A percentile compares a stretch with the other conserved stretches of the same genome.
These are phyloP conservation scores for Lottia gigantea DNA, from an alignment of 2,888 invertebrate species.

Conservation along the genomic window DNA sequence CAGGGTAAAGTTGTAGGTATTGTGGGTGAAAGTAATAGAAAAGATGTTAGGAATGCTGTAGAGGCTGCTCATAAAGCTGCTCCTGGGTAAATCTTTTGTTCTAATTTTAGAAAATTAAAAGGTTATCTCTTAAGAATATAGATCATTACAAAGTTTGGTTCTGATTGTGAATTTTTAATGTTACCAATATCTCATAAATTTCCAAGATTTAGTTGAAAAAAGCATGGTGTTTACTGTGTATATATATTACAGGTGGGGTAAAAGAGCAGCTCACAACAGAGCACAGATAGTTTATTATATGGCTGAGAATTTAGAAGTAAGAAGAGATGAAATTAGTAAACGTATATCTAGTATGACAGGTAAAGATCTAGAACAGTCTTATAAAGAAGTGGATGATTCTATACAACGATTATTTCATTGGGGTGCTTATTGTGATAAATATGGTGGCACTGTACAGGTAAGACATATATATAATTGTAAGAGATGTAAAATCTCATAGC, in stretches of 20 bases:
- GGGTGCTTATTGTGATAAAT: constrained; percentile 69
- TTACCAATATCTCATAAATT: too few species aligned
- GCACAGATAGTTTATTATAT: constrained; percentile 70
- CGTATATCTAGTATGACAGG: constrained; percentile 61
- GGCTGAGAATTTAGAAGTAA: constrained; percentile 68
- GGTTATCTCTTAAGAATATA: too few species aligned
- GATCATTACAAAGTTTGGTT: too few species aligned
- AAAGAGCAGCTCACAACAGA: constrained; percentile 67
- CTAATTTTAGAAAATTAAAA: too few species aligned
- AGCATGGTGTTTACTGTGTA: too few species aligned
- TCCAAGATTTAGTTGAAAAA: too few species aligned
- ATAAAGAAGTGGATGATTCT: constrained; percentile 60
- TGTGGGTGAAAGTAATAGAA: constrained; percentile 67
- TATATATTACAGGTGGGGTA: constrained; percentile 61
- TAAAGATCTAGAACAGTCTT: constrained; percentile 42
- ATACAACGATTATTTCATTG: constrained; percentile 68
- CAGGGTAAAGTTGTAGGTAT: constrained; percentile 62
- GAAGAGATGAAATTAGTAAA: constrained; percentile 60
- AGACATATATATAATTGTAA: constrained; percentile 4
- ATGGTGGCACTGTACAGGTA: constrained; percentile 68
- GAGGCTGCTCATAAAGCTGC: constrained; percentile 71
- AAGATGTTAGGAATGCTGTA: constrained; percentile 71
- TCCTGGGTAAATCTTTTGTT: constrained; percentile 58
- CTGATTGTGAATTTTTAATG: too few species aligned
- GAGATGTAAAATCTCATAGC: too few species aligned